phyloP scores from a whole-genome alignment of 1,140 invertebrate genomes.

The Sesamia nonagrioides region DNA sequence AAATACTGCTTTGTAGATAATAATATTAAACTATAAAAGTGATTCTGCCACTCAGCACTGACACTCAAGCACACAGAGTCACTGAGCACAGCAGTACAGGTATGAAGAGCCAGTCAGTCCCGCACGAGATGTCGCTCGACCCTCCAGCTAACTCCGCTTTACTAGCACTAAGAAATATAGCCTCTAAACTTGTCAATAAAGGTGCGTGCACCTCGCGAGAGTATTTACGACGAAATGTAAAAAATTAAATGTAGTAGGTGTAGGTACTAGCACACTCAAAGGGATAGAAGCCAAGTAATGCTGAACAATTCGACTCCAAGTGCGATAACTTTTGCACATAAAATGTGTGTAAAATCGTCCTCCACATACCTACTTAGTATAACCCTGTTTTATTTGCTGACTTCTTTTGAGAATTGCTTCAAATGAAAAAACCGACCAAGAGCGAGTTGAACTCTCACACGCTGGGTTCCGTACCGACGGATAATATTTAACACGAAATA shows the following conservation, averaged over 20 bases:
- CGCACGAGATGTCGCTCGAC: neutral
- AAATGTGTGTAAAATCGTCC: neutral
- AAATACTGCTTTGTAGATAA: too few relatives aligned
- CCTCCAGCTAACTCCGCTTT: slow-evolving; percentile 28
- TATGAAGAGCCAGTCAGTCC: neutral
- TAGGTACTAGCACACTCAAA: neutral
- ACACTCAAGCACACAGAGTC: neutral
- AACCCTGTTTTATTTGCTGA: neutral
- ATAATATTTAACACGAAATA: too few relatives aligned
- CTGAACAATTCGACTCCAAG: neutral
- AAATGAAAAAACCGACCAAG: too few relatives aligned
- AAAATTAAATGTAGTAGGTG: neutral
- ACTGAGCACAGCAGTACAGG: neutral
- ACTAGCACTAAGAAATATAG: slow-evolving; percentile 29
- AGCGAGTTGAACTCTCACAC: too few relatives aligned
- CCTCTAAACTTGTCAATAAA: slow-evolving; percentile 35
- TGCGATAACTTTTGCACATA: neutral
- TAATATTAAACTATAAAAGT: too few relatives aligned
- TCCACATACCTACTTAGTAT: neutral
- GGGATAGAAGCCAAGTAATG: neutral
- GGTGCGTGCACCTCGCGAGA: slow-evolving; percentile 1
- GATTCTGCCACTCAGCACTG: too few relatives aligned
- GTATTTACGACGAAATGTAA: slow-evolving; percentile 23
- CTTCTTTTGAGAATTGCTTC: too few relatives aligned
- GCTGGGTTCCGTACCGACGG: too few relatives aligned